A percentile compares a stretch with the other conserved stretches of the same genome.
Evolutionary conservation across 2,888 invertebrate species (phyloP).

Genomic region (Polymixis lichenea): DNA sequence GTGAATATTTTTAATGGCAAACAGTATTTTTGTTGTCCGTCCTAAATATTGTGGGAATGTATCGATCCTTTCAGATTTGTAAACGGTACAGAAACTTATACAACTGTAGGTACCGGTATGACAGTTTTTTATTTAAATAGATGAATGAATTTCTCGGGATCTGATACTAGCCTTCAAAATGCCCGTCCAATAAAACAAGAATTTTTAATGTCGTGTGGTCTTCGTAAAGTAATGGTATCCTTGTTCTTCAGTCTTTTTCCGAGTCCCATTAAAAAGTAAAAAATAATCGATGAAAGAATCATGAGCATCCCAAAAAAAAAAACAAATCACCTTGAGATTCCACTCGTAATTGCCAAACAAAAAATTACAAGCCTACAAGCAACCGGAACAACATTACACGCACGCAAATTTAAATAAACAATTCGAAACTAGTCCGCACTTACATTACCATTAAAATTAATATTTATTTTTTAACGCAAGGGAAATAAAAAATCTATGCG

Average conservation of each 20-base stretch:
- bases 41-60: neutral
- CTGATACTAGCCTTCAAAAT: neutral
- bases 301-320: constrained; percentile 30
- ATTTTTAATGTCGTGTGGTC: neutral
- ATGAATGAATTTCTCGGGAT: neutral
- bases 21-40: neutral
- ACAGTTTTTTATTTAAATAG: no score
- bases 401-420: constrained; percentile 52
- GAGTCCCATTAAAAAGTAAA: neutral
- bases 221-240: no score
- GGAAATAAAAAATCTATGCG: constrained; percentile 40
- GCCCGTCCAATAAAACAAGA: neutral
- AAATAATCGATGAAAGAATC: constrained; percentile 18
- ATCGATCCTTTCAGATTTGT: neutral
- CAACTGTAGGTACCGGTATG: no score
- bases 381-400: constrained; percentile 46
- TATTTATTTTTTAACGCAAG: constrained; percentile 62
- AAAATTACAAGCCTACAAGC: constrained; percentile 33
- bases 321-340: constrained; percentile 45
- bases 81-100: neutral
- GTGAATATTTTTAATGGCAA: neutral
- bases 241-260: neutral
- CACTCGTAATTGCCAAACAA: constrained; percentile 42
- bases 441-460: constrained; percentile 48
- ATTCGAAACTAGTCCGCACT: constrained; percentile 47